Evolutionary conservation across 2,888 invertebrate genomes (phyloP).

Genomic region (Andrena dorsata): DNA sequence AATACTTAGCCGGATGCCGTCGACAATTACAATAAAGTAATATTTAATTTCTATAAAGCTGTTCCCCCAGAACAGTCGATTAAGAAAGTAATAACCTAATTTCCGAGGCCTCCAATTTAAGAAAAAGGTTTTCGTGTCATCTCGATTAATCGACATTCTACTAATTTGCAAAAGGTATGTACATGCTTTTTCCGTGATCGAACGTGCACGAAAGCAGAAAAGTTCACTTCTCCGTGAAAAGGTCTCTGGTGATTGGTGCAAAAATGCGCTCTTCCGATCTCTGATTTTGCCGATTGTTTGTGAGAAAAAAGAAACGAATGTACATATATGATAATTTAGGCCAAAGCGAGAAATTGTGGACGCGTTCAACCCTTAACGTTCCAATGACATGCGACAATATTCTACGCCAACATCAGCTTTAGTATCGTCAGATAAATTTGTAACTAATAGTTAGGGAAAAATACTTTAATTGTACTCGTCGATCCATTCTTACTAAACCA

Average conservation of each 20-base stretch:
- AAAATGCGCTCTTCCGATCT: constrained; percentile 5
- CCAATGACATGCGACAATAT: constrained; percentile 24
- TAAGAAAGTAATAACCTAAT: constrained; percentile 8
- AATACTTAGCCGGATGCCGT: too few species aligned
- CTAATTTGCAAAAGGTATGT: constrained; percentile 17
- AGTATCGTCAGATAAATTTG: neutral
- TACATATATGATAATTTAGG: constrained; percentile 60
- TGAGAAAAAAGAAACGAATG: constrained; percentile 29
- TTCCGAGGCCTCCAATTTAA: constrained; percentile 1
- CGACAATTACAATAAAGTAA: too few species aligned
- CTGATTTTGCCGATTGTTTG: constrained; percentile 45
- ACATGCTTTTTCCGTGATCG: constrained; percentile 36
- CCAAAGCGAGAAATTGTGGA: constrained; percentile 65
- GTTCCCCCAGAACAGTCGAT: neutral
- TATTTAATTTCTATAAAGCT: neutral
- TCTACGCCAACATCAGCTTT: neutral
- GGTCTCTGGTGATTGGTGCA: constrained; percentile 30
- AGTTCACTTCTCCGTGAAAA: constrained; percentile 10
- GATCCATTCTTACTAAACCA: neutral
- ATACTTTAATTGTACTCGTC: neutral
- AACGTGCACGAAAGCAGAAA: constrained; percentile 49
- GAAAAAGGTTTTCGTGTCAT: neutral
- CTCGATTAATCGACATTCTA: constrained; percentile 5
- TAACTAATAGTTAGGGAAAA: neutral
- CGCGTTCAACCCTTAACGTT: constrained; percentile 58